Evolutionary conservation across 2,113 vertebrate species (phyloP).

Genomic region (Corynorhinus townsendii): DNA sequence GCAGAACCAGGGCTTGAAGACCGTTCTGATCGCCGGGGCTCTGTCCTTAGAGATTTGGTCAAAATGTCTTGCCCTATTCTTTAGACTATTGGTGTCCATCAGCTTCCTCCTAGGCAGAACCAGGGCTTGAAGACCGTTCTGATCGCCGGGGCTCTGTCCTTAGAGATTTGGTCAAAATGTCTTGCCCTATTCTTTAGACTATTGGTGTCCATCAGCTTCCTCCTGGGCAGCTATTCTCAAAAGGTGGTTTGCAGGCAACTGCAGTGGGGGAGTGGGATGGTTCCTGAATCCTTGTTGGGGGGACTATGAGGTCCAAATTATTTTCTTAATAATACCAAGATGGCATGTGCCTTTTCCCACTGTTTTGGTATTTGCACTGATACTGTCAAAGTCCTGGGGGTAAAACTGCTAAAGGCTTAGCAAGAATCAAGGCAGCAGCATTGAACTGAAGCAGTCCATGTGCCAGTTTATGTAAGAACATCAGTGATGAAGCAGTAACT

Average conservation of each 20-base stretch:
- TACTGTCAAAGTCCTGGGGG: not conserved
- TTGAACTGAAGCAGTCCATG: not conserved
- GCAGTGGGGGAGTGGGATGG: too few relatives aligned
- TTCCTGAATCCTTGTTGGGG: not conserved
- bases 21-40: not conserved
- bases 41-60: not conserved
- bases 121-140: not conserved
- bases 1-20: not conserved
- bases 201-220: not conserved
- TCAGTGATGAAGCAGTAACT: not conserved
- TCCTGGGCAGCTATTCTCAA: not conserved
- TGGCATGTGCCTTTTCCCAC: not conserved
- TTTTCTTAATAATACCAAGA: not conserved
- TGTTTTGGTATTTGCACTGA: not conserved
- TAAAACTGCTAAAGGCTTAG: not conserved
- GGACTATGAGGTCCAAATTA: not conserved
- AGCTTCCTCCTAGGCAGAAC: not conserved
- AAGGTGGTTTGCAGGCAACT: not conserved
- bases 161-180: not conserved
- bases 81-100: not conserved
- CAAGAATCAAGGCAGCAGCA: not conserved
- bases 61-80: not conserved
- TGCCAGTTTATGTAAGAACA: not conserved
- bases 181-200: not conserved
- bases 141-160: fast-evolving